A percentile compares a stretch with the other conserved stretches of the same genome.
Conservation (phyloP, 2,888 invertebrate species). For the Gerris lacustris region DNA sequence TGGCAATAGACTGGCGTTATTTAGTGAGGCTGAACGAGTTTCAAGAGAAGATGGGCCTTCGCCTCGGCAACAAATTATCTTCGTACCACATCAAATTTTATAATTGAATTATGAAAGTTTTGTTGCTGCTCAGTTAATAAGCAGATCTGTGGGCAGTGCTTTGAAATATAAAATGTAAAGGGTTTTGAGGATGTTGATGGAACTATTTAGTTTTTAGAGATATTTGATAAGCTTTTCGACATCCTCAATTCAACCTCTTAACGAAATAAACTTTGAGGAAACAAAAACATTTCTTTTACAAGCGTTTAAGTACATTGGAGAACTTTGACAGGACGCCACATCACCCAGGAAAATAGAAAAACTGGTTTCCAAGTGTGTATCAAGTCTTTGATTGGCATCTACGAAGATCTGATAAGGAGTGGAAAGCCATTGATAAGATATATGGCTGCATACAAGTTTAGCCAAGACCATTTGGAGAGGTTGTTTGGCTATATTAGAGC, state of each 20-base stretch:
- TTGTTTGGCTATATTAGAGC: too few relatives aligned
- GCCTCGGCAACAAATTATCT: background rate
- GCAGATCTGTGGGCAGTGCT: slow-evolving; percentile 19
- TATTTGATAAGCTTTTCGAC: background rate
- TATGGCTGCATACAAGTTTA: too few relatives aligned
- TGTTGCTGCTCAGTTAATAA: slow-evolving; percentile 22
- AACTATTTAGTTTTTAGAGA: background rate
- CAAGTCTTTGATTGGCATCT: too few relatives aligned
- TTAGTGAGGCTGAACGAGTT: background rate
- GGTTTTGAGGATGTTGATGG: background rate
- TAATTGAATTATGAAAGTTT: background rate
- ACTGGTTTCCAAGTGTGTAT: too few relatives aligned
- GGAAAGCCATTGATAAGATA: too few relatives aligned
- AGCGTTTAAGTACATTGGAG: too few relatives aligned
- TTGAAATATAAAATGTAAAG: slow-evolving; percentile 14
- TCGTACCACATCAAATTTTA: background rate
- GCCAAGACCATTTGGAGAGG: too few relatives aligned
- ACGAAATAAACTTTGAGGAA: too few relatives aligned
- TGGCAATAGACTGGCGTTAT: slow-evolving; percentile 10
- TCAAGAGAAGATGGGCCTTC: background rate
- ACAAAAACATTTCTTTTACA: too few relatives aligned
- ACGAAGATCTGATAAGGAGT: too few relatives aligned
- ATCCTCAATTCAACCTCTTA: background rate
- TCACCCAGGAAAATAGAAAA: too few relatives aligned
- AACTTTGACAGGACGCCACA: too few relatives aligned